Conservation (phyloP, 2,888 invertebrate genomes). For the Andrena bicolor region DNA sequence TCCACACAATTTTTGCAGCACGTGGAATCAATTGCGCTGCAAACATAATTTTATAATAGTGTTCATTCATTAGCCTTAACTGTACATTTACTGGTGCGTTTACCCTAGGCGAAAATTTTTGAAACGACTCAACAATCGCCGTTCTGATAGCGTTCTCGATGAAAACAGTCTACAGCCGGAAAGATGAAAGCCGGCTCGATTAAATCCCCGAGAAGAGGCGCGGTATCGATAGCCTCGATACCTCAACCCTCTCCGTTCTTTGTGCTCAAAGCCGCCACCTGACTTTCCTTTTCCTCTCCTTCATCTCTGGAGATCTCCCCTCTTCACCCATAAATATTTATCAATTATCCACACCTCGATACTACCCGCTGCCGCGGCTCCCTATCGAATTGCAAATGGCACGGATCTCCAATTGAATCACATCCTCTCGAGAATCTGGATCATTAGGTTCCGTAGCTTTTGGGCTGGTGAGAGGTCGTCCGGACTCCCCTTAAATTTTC, state of each 20-base stretch:
- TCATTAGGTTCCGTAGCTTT: background rate
- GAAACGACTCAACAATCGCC: slow-evolving; percentile 27
- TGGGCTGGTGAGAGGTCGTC: background rate
- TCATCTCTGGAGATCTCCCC: slow-evolving; percentile 46
- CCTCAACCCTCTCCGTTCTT: slow-evolving; percentile 50
- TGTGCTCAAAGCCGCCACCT: slow-evolving; percentile 49
- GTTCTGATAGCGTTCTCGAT: slow-evolving; percentile 27
- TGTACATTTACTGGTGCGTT: too few relatives aligned
- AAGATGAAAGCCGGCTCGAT: slow-evolving; percentile 65
- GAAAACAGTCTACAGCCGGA: slow-evolving; percentile 15
- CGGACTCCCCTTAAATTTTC: background rate
- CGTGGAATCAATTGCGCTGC: too few relatives aligned
- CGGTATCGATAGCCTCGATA: slow-evolving; percentile 57
- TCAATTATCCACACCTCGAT: slow-evolving; percentile 54
- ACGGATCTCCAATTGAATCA: background rate
- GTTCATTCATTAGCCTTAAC: too few relatives aligned
- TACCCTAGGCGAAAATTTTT: background rate
- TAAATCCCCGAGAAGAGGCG: slow-evolving; percentile 64
- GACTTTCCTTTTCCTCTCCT: slow-evolving; percentile 48
- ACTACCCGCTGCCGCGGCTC: background rate
- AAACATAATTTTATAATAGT: too few relatives aligned
- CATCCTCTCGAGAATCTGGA: background rate
- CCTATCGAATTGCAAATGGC: slow-evolving; percentile 45
- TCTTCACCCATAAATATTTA: slow-evolving; percentile 58
- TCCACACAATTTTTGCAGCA: too few relatives aligned